Percentiles rank a stretch among this genome's conserved stretches.
Conservation (phyloP, 2,888 invertebrate genomes). For the Epsilonema sp. region DNA sequence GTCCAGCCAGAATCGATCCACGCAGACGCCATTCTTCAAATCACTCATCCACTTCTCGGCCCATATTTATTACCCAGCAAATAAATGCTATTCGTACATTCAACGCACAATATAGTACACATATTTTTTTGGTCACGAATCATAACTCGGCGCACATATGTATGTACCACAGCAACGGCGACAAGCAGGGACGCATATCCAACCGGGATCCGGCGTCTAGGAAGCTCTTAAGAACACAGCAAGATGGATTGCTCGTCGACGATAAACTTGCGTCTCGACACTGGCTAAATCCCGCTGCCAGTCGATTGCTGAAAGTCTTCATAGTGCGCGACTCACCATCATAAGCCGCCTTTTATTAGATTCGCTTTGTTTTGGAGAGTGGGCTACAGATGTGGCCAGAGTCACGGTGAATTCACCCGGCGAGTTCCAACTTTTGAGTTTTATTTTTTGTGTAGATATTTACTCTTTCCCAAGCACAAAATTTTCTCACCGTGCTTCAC, state of each 20-base stretch:
- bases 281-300: slow-evolving; percentile 95
- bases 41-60: slow-evolving; percentile 78
- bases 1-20: slow-evolving; percentile 92
- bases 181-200: slow-evolving; percentile 88
- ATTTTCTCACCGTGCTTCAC: too few species aligned
- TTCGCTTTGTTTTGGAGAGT: slow-evolving; percentile 4
- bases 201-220: slow-evolving; percentile 97
- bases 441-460: too few species aligned
- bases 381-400: too few species aligned
- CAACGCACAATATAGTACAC: too few species aligned
- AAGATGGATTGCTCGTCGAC: slow-evolving; percentile 41
- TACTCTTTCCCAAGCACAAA: too few species aligned
- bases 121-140: too few species aligned
- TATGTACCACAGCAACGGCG: slow-evolving; percentile 61
- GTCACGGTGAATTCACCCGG: too few species aligned
- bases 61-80: slow-evolving; percentile 84
- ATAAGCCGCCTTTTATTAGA: background rate
- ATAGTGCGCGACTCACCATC: slow-evolving; percentile 44
- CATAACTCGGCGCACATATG: too few species aligned
- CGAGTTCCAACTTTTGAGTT: too few species aligned
- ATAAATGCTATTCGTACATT: too few species aligned
- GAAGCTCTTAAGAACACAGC: slow-evolving; percentile 71
- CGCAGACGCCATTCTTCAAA: slow-evolving; percentile 87
- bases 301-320: slow-evolving; percentile 99
- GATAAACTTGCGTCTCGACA: slow-evolving; percentile 64